Evolutionary conservation across 2,797 vertebrate genomes (phyloP), one percentile per base, ranked within the genome.

Genomic region (Hephaestus fuliginosus): DNA sequence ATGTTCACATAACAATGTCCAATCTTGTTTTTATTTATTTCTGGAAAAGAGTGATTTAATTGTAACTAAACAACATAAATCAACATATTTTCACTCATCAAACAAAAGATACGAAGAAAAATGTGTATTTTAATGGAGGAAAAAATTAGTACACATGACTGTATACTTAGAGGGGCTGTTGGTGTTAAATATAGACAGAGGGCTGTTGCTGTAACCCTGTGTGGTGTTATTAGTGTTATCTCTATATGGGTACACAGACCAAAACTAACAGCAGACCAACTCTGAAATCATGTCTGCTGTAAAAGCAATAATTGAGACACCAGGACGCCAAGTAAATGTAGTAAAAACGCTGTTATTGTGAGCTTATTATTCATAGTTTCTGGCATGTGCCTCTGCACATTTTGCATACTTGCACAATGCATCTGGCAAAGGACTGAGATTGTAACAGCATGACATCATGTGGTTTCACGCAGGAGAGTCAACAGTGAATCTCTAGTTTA

Each of bases 261-360:
- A 97, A 36, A 97, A 97, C 97, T 97, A 98, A 91, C 98, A 99
- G 93, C 98, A 99, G 67, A 99, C 98, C 89, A 99, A 84, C 1
- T 97, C 97, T 48, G 97, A 97, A 80, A 99, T 98, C 97, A 99
- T 98, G 89, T 98, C 98, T 1, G 97, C 98, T 0, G 97, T 98
- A 81, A 99, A 99, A 52, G 97, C 97, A 65, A 98, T 97, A 75
- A 98, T 74, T 10, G 74, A 73, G 68, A 83, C 52, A 82, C 33
- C 33, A 36, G 33, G 33, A 36, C 33, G 7, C 1, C 2, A 30
- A 44, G 8, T 15, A 3, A 70, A 46, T 22, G 65, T 43, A 30
- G 43, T 2, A 7, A 62, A 20, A 41, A 28, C 7, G 33, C 33
- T 2, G 33, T 36, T 5, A 43, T 7, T 44, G n/a, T 53, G 10